Evolutionary conservation across 2,797 vertebrate species (phyloP).

Genomic region (Chloroceryle amazona): DNA sequence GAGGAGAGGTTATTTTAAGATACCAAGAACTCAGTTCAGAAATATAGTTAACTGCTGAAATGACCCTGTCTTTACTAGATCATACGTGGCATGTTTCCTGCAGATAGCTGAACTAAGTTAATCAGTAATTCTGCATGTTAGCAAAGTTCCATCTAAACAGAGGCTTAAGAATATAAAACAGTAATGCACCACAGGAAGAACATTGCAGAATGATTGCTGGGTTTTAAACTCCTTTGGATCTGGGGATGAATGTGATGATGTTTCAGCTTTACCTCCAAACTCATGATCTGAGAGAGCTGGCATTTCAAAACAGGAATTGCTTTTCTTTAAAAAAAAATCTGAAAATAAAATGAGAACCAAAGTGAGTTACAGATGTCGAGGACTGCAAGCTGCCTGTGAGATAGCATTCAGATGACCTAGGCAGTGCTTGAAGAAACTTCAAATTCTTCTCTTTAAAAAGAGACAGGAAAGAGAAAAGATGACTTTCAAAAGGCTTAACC

Average conservation of each 20-base stretch:
- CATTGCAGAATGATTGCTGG: neutral
- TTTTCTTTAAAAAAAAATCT: neutral
- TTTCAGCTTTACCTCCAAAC: neutral
- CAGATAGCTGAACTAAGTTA: neutral
- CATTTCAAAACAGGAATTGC: neutral
- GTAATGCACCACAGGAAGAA: neutral
- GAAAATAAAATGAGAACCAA: neutral
- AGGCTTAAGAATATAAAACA: neutral
- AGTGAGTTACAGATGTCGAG: constrained; percentile 20
- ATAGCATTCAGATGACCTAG: neutral
- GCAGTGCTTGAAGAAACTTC: neutral
- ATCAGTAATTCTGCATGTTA: neutral
- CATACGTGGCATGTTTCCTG: neutral
- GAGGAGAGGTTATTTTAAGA: constrained; percentile 30
- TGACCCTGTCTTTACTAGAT: neutral
- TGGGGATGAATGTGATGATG: accelerated
- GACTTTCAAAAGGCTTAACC: neutral
- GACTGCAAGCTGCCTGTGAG: neutral
- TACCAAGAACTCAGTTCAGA: neutral
- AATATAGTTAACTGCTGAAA: neutral
- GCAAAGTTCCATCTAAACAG: neutral
- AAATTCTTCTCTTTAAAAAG: neutral
- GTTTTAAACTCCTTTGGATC: neutral
- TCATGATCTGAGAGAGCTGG: neutral
- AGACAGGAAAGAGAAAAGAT: neutral